phyloP scores from a whole-genome alignment of 2,113 vertebrate genomes.

The Theristicus caerulescens region DNA sequence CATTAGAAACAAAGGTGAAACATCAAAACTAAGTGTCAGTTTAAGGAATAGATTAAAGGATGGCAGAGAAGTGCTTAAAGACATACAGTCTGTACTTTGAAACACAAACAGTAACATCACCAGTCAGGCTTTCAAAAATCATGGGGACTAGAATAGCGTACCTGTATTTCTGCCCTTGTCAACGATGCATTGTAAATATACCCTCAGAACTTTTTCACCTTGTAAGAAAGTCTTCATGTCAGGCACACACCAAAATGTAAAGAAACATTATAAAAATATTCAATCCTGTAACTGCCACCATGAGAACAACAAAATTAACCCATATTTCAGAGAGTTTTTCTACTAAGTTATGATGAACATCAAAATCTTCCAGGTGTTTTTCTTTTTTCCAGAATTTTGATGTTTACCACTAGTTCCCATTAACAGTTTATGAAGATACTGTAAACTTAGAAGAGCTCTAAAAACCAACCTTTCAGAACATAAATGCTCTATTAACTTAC shows the following conservation, averaged over 20 bases:
- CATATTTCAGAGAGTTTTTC: background rate
- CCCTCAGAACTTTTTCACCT: background rate
- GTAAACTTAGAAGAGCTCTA: background rate
- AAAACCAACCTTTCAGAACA: background rate
- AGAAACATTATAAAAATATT: background rate
- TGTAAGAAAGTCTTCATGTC: background rate
- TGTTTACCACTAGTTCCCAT: background rate
- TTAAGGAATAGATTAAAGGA: background rate
- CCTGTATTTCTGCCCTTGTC: background rate
- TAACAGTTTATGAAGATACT: background rate
- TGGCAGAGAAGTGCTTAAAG: background rate
- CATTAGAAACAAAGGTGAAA: background rate
- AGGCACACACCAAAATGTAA: background rate
- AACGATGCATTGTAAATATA: accelerated
- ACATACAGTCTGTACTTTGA: background rate
- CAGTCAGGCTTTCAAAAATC: background rate
- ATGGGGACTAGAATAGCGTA: accelerated
- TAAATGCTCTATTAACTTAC: background rate
- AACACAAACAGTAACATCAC: background rate
- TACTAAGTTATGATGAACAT: background rate
- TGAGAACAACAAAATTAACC: background rate
- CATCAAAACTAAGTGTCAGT: background rate
- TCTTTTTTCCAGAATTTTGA: background rate
- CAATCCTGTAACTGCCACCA: background rate
- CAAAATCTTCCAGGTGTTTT: background rate